Evolutionary conservation across 1,140 invertebrate genomes (phyloP).

Genomic region (Rhagoletis zephyria): DNA sequence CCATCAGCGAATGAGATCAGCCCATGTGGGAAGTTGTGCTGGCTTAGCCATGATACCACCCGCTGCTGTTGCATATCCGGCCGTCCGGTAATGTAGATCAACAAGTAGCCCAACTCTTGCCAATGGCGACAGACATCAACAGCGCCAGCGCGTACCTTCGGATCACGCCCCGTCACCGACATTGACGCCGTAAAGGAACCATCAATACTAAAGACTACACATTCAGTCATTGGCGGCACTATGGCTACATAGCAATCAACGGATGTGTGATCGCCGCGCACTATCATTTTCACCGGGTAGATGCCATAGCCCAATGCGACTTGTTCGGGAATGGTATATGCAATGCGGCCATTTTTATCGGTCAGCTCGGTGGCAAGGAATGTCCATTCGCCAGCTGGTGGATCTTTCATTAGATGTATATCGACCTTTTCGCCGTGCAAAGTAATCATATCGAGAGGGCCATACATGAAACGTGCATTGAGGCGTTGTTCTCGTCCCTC

Average conservation of each 20-base stretch:
- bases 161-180: constrained; percentile 97
- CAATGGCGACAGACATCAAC: constrained; percentile 98
- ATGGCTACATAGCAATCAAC: constrained; percentile 96
- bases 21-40: constrained; percentile 99
- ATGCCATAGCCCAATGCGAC: constrained; percentile 92
- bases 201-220: constrained; percentile 98
- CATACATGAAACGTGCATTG: constrained; percentile 96
- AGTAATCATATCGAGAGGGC: constrained; percentile 90
- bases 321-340: constrained; percentile 88
- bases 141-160: constrained; percentile 96
- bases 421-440: constrained; percentile 91
- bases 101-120: constrained; percentile 98
- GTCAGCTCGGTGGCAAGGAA: constrained; percentile 91
- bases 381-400: constrained; percentile 92
- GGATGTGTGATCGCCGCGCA: constrained; percentile 93
- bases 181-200: constrained; percentile 99
- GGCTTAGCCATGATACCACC: constrained; percentile 97
- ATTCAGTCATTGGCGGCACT: constrained; percentile 95
- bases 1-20: constrained; percentile 98
- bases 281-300: constrained; percentile 94
- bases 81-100: constrained; percentile 96
- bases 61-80: constrained; percentile 98
- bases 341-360: constrained; percentile 94
- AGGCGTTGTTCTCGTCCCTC: constrained; percentile 90
- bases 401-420: constrained; percentile 94